Evolutionary conservation across 2,113 vertebrate species (phyloP).

Genomic region (Holacanthus passer): DNA sequence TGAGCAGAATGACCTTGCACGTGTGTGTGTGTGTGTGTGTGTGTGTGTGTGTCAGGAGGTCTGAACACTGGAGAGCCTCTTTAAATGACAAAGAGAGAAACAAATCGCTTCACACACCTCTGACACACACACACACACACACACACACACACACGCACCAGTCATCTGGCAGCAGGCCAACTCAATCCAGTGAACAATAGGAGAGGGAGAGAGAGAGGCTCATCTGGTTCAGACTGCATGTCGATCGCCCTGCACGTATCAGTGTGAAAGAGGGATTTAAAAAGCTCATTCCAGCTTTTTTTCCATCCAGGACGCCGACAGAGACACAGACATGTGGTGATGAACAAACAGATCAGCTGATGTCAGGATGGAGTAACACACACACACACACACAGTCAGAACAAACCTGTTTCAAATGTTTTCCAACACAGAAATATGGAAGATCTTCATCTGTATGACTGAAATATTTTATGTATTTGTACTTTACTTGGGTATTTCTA

Average conservation of each 20-base stretch:
- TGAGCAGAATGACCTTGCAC: conserved; percentile 50
- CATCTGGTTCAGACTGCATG: background rate
- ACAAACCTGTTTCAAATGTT: too few relatives aligned
- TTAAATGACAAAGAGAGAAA: conserved; percentile 67
- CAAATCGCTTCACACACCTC: conserved; percentile 64
- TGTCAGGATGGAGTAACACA: too few relatives aligned
- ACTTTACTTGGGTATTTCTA: too few relatives aligned
- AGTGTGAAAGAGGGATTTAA: conserved; percentile 1
- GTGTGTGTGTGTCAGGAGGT: conserved; percentile 37
- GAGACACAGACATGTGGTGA: too few relatives aligned
- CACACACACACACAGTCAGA: too few relatives aligned
- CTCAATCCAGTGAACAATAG: conserved; percentile 40
- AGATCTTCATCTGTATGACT: too few relatives aligned
- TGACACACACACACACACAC: conserved; percentile 37
- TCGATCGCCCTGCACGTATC: conserved; percentile 12
- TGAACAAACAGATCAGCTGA: background rate
- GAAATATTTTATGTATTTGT: too few relatives aligned
- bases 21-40: conserved; percentile 20
- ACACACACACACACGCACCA: conserved; percentile 34
- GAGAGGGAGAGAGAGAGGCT: conserved; percentile 16
- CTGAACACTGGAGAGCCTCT: conserved; percentile 57
- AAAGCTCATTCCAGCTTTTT: conserved; percentile 17
- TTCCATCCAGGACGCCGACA: background rate
- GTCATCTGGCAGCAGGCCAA: conserved; percentile 25
- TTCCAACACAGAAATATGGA: too few relatives aligned